These are phyloP conservation scores for Sternotherus odoratus DNA, from an alignment of 2,797 vertebrate genomes.

Conservation along the genomic window DNA sequence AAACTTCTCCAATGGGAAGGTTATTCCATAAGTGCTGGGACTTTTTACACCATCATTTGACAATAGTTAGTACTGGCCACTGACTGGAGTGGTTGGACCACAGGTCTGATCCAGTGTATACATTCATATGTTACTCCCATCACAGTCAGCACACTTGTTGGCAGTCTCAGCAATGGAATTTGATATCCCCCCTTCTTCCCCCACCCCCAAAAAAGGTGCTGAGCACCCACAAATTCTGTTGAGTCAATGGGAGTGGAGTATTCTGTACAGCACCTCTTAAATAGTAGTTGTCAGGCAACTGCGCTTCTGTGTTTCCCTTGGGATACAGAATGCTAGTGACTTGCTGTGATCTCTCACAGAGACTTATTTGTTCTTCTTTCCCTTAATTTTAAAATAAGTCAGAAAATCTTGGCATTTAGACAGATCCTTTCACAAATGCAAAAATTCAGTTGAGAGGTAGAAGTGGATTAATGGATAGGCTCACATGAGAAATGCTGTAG, in stretches of 20 bases:
- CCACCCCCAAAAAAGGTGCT: neutral
- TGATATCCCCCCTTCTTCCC: neutral
- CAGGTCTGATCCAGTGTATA: neutral
- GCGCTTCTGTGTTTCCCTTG: neutral
- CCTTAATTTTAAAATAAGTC: too few species aligned
- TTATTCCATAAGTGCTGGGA: neutral
- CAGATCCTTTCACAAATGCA: too few species aligned
- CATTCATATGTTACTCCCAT: neutral
- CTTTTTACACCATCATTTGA: neutral
- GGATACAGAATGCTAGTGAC: neutral
- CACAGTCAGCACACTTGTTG: neutral
- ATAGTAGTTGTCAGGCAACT: neutral
- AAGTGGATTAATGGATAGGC: too few species aligned
- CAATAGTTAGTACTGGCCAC: neutral
- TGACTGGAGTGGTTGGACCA: fast-evolving
- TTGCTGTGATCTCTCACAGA: too few species aligned
- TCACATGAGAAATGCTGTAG: too few species aligned
- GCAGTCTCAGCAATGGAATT: neutral
- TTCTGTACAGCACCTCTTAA: neutral
- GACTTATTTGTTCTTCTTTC: too few species aligned
- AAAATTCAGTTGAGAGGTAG: too few species aligned
- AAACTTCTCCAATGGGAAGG: neutral
- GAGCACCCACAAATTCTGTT: neutral
- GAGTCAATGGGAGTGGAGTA: neutral
- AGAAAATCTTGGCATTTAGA: too few species aligned